phyloP scores from a whole-genome alignment of 2,113 vertebrate genomes.

The Acrocephalus arundinaceus region DNA sequence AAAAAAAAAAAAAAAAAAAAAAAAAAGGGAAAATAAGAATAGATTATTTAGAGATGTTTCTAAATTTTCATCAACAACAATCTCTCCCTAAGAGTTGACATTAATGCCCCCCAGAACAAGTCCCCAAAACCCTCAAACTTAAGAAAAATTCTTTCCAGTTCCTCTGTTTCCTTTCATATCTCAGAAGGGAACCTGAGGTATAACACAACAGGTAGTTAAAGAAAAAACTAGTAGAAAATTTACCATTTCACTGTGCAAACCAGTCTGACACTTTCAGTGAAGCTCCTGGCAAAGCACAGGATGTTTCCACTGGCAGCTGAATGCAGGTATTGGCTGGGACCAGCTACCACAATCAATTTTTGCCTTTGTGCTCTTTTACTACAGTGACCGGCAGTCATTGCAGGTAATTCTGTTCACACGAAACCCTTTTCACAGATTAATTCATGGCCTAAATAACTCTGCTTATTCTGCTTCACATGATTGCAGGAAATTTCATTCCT shows the following conservation, averaged over 20 bases:
- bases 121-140: neutral
- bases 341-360: neutral
- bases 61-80: neutral
- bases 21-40: neutral
- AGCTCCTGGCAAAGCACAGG: neutral
- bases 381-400: neutral
- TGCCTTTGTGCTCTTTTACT: neutral
- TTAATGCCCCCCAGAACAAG: neutral
- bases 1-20: neutral
- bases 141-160: neutral
- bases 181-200: neutral
- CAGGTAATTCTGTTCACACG: neutral
- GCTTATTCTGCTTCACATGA: neutral
- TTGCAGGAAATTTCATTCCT: neutral
- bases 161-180: neutral
- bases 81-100: neutral
- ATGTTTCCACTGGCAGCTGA: neutral
- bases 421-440: neutral
- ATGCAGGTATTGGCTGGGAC: fast-evolving
- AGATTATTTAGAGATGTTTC: neutral
- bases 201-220: neutral
- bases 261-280: neutral
- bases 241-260: neutral
- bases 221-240: neutral
- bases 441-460: neutral